These are phyloP conservation scores for Hiodon tergisus DNA, from an alignment of 2,113 vertebrate genomes.

Conservation along the genomic window DNA sequence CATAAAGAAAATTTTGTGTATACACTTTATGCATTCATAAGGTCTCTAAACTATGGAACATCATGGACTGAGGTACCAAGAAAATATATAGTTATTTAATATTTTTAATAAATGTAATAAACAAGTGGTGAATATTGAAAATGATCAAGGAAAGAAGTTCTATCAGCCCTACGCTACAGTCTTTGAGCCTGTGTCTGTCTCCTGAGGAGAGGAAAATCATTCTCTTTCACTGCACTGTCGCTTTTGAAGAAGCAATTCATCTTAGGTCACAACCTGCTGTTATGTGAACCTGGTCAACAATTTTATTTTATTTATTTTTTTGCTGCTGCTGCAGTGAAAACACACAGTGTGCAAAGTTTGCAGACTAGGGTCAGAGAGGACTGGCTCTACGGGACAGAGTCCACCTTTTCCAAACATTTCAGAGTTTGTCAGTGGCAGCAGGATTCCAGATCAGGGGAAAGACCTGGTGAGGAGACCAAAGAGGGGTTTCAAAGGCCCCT, in stretches of 20 bases:
- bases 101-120: too few species aligned
- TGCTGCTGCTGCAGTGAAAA: not conserved
- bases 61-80: too few species aligned
- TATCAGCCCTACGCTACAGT: not conserved
- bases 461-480: not conserved
- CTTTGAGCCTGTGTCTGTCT: not conserved
- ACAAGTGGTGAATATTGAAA: not conserved
- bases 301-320: not conserved
- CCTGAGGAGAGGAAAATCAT: too few species aligned
- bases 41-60: too few species aligned
- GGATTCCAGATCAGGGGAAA: conserved; percentile 28
- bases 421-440: conserved; percentile 34
- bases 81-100: too few species aligned
- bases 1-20: too few species aligned
- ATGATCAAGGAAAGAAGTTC: not conserved
- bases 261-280: not conserved
- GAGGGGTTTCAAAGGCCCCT: conserved; percentile 10
- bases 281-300: not conserved
- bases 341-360: not conserved
- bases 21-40: too few species aligned
- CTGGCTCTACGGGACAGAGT: conserved; percentile 35
- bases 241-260: not conserved
- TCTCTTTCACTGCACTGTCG: not conserved
- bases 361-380: conserved; percentile 35
- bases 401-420: conserved; percentile 33